phyloP scores from a whole-genome alignment of 1,140 invertebrate genomes.

The Lepidostoma basale region DNA sequence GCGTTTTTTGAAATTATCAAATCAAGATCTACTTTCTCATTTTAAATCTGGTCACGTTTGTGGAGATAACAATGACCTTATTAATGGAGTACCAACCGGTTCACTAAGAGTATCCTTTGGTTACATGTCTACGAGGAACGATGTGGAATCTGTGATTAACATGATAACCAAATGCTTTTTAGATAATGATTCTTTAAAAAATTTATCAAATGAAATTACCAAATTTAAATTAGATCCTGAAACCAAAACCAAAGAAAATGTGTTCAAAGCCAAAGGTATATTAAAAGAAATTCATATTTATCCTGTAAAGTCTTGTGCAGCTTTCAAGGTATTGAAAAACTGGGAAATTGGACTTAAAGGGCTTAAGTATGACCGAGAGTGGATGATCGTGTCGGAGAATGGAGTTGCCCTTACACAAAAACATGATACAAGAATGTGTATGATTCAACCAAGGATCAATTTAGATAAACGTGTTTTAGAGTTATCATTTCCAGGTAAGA shows the following conservation, averaged over 20 bases:
- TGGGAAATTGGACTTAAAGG: slow-evolving; percentile 80
- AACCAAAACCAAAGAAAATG: background rate
- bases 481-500: slow-evolving; percentile 72
- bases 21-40: slow-evolving; percentile 75
- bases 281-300: slow-evolving; percentile 80
- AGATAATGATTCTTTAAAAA: slow-evolving; percentile 39
- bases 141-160: slow-evolving; percentile 74
- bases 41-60: slow-evolving; percentile 90
- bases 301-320: slow-evolving; percentile 93
- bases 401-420: slow-evolving; percentile 90
- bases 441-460: slow-evolving; percentile 78
- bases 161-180: slow-evolving; percentile 79
- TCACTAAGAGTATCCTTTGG: slow-evolving; percentile 92
- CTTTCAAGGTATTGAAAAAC: slow-evolving; percentile 67
- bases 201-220: background rate
- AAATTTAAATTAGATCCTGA: background rate
- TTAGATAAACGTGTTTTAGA: slow-evolving; percentile 65
- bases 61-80: slow-evolving; percentile 86
- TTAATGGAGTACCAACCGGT: slow-evolving; percentile 90
- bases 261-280: slow-evolving; percentile 40
- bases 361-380: slow-evolving; percentile 86
- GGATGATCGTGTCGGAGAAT: slow-evolving; percentile 84
- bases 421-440: slow-evolving; percentile 77
- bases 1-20: slow-evolving; percentile 73
- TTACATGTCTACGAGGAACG: slow-evolving; percentile 80